Conservation (phyloP, 1,140 invertebrate genomes). For the Achatina immaculata region DNA sequence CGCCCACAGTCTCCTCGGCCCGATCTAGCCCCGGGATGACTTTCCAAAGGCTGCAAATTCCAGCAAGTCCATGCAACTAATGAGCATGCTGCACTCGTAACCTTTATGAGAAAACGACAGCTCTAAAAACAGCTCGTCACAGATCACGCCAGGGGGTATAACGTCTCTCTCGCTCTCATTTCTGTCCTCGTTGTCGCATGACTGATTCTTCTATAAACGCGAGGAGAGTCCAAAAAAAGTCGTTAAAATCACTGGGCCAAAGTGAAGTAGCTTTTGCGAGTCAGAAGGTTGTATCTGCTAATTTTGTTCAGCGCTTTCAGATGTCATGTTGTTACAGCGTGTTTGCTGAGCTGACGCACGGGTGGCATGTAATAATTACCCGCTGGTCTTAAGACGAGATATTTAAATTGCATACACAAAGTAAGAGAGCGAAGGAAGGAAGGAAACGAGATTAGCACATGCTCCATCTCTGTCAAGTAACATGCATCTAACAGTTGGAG, state of each 20-base stretch:
- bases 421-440: not conserved
- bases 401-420: not conserved
- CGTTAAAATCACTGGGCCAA: not conserved
- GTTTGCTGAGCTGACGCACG: not conserved
- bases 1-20: not conserved
- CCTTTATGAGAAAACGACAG: slow-evolving; percentile 7
- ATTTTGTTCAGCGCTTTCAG: not conserved
- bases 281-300: not conserved
- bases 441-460: not conserved
- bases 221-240: not conserved
- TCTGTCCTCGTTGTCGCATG: not conserved
- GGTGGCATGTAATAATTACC: not conserved
- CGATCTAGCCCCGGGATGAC: slow-evolving; percentile 12
- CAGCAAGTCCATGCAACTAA: slow-evolving; percentile 14
- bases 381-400: not conserved
- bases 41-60: slow-evolving; percentile 13
- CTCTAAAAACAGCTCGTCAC: not conserved
- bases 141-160: slow-evolving; percentile 17
- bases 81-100: slow-evolving; percentile 16
- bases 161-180: not conserved
- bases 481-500: no score
- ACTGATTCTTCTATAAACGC: slow-evolving; percentile 2
- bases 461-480: no score
- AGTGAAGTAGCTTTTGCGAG: not conserved
- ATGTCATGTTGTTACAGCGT: slow-evolving; percentile 7